Base-by-base conservation (phyloP, 2,113 vertebrate species). In the Heterocephalus glaber region DNA sequence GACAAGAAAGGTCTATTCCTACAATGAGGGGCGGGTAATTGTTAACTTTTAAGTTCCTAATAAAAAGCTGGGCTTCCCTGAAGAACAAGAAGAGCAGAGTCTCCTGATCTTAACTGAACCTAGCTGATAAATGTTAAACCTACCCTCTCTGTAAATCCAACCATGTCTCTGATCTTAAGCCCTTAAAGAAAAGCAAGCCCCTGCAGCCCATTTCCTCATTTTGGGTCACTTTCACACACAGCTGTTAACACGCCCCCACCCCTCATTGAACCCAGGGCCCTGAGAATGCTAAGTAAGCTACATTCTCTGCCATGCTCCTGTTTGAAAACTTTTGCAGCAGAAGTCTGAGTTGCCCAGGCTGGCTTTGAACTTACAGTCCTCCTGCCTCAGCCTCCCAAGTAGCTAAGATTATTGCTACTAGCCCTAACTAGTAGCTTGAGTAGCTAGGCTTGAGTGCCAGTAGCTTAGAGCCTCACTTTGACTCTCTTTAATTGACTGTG, bases 111-210 rank as follows among this genome's bases (percentile, higher is more conserved):
- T 72, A 85, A n/a, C 0, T 86, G 81, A 86, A 74, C 33, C 38
- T 16, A 88, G 22, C 33, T 74, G 19, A 19, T 68, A 84, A 83
- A 82, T 41, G n/a, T 20, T 77, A 54, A 44, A 81, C 9, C 66
- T 26, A 56, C 38, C 35, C 41, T 72, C 47, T 65, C 38, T 41
- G 44, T 17, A 90, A 88, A 95, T 80, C 86, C 56, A 76, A 58
- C 30, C 24, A 20, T 77, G 24, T 52, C 49, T 94, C 74, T 83
- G 30, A 81, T 88, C 77, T 91, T 63, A 30, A 68, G 49, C 22
- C 20, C 17, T 35, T 52, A 95, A 94, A 94, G 81, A 95, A 89
- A 74, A 80, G 56, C 83, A 93, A 91, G 41, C 26, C n/a, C 49
- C 3, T 13, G 80, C 33, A 87, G 41, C 49, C 56, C 49, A 74